phyloP scores from a whole-genome alignment of 2,888 invertebrate species.

The Chromoteleia sp. region DNA sequence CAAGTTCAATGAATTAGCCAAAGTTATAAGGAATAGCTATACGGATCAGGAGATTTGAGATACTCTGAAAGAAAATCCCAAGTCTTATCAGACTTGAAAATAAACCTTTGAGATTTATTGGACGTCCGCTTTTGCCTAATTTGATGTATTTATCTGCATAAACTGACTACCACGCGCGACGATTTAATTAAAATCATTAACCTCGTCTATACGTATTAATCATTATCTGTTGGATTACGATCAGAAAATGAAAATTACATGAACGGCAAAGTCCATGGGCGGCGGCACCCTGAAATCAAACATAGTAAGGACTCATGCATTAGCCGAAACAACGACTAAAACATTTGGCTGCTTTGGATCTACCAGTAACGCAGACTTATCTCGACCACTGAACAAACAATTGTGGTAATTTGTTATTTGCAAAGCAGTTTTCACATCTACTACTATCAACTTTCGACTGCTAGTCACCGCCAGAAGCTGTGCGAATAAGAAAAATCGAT shows the following conservation, averaged over 20 bases:
- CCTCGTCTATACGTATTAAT: too few relatives aligned
- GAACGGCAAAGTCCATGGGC: slow-evolving; percentile 43
- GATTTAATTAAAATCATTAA: too few relatives aligned
- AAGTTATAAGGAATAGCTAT: too few relatives aligned
- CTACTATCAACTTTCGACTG: slow-evolving; percentile 23
- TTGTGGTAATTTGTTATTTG: slow-evolving; percentile 52
- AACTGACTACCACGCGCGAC: too few relatives aligned
- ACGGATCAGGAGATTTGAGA: too few relatives aligned
- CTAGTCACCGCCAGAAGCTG: slow-evolving; percentile 46
- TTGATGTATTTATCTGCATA: too few relatives aligned
- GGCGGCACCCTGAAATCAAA: slow-evolving; percentile 48
- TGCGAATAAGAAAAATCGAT: slow-evolving; percentile 33
- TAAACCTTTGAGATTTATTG: too few relatives aligned
- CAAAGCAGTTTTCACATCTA: slow-evolving; percentile 42
- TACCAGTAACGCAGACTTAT: slow-evolving; percentile 36
- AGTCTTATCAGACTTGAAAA: too few relatives aligned
- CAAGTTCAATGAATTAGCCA: too few relatives aligned
- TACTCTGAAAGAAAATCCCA: too few relatives aligned
- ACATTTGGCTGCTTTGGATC: slow-evolving; percentile 50
- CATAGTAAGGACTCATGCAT: slow-evolving; percentile 40
- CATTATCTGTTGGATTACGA: too few relatives aligned
- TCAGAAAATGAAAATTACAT: slow-evolving; percentile 27
- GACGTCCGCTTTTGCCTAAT: too few relatives aligned
- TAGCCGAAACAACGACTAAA: slow-evolving; percentile 41
- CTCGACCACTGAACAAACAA: slow-evolving; percentile 41